Evolutionary conservation across 2,888 invertebrate species (phyloP), one percentile per base, ranked within the genome.

Genomic region (Andrena flavipes): DNA sequence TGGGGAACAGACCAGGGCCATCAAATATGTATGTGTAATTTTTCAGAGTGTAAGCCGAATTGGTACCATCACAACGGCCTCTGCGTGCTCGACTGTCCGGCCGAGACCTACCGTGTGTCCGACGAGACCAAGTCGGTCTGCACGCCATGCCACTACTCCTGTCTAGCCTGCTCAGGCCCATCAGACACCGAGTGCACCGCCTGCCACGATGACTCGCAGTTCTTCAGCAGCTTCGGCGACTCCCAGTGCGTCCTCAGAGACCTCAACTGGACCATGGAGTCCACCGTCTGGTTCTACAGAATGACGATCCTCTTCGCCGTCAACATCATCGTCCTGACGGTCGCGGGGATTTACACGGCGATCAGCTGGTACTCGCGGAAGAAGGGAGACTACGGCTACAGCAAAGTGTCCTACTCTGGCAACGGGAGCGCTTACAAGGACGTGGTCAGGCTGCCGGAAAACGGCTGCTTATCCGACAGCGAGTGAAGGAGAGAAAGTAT

Each of bases 71-170:
- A 95, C 94, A 94, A 95, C 90, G 96, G 96, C 82, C 94, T 94
- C 90, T 97, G 97, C 94, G 94, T 95, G 90, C 91, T 92, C 74
- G 93, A 93, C 80, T 97, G 97, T 92, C 96, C 96, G 5, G 8
- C 35, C n/a, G 85, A 87, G 49, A 91, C 91, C 33, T 91, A 92
- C 78, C 78, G 84, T 65, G 87, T 83, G 85, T 82, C 82, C 6
- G 89, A 91, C 64, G 84, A 84, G n/a, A 70, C 80, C 10, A 88
- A 94, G 7, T 93, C 93, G 42, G 94, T 95, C 70, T 97, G 97
- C 91, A 93, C 95, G 2, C 94, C 95, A 42, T 97, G 97, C 92
- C 97, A 97, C 94, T 97, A 97, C 92, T 95, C 96, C n/a, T 97
- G 97, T 92, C 95, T 95, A 76, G 95, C 95, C 10, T 97, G 97